Base-by-base conservation (phyloP, 2,113 vertebrate species). In the Coreoperca whiteheadi region DNA sequence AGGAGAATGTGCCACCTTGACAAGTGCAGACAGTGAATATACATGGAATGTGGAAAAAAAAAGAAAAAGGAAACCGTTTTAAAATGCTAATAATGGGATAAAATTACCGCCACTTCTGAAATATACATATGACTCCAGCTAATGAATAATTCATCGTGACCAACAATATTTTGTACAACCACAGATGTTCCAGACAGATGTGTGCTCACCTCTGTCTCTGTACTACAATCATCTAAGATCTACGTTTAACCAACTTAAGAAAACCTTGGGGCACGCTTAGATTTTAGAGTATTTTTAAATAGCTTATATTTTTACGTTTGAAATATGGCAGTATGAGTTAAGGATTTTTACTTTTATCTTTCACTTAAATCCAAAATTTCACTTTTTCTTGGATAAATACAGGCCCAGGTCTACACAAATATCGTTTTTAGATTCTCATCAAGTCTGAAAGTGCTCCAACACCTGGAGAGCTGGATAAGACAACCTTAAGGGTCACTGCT, bases 81-180 rank as follows among this genome's bases (percentile, higher is more conserved):
- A 2, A 60, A 61, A 32, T 51, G 64, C 20, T 61, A 61, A 75
- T 41, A 34, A 63, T 5, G 32, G 21, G n/a, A 8, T 11, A 41
- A 82, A 25, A 68, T 69, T 18, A 82, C 21, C 61, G 56, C 20
- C 46, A 43, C 65, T 43, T 43, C 56, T 70, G 60, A 59, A 77
- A 41, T 28, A 37, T 37, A 30, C 57, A 43, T 25, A 12, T 14
- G 37, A 48, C 56, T 63, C 37, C 39, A 56, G 28, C 2, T 39
- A 56, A 64, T 18, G 3, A 32, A 25, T 32, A 61, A 60, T 51
- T 82, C 25, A 60, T 25, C 14, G 11, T 5, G 20, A 41, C 8
- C 43, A 51, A 30, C 23, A 2, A 48, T 59, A 32, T 48, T 59
- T 50, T 69, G 65, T 50, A 60, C 53, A 60, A 25, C n/a, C 48